phyloP scores from a whole-genome alignment of 2,888 invertebrate genomes.

The Teleiodes luculella region DNA sequence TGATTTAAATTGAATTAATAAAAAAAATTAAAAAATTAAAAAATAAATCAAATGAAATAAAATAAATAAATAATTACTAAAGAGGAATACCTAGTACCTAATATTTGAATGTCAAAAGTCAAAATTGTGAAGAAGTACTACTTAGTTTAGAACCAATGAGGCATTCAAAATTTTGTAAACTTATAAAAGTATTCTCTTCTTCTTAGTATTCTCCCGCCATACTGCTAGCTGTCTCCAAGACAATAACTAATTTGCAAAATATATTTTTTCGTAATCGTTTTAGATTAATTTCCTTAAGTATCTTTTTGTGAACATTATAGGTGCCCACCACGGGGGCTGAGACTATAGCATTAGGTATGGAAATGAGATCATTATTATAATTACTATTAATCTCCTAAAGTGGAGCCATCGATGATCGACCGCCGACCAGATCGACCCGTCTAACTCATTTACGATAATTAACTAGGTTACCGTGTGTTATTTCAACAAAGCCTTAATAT shows the following conservation, averaged over 20 bases:
- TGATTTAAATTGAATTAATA: too few relatives aligned
- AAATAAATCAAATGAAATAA: too few relatives aligned
- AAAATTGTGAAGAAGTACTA: too few relatives aligned
- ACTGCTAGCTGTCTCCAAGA: not conserved
- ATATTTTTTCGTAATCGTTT: not conserved
- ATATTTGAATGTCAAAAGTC: too few relatives aligned
- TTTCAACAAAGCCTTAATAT: conserved; percentile 10
- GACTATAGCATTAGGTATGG: conserved; percentile 53
- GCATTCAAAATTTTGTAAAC: not conserved
- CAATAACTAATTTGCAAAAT: conserved; percentile 6
- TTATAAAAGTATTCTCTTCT: not conserved
- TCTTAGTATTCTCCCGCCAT: not conserved
- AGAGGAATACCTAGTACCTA: too few relatives aligned
- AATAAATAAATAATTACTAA: too few relatives aligned
- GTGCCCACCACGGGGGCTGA: conserved; percentile 22
- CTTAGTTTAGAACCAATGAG: too few relatives aligned
- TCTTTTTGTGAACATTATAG: conserved; percentile 9
- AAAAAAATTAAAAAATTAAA: too few relatives aligned
- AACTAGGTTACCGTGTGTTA: conserved; percentile 12
- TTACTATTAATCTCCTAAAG: conserved; percentile 54
- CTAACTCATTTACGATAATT: conserved; percentile 18
- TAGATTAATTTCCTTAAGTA: conserved; percentile 11
- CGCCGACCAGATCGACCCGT: conserved; percentile 12
- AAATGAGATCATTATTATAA: conserved; percentile 54
- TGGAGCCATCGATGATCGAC: conserved; percentile 22